These are phyloP conservation scores for Semnornis frantzii DNA, from an alignment of 2,113 vertebrate genomes.

Conservation along the genomic window DNA sequence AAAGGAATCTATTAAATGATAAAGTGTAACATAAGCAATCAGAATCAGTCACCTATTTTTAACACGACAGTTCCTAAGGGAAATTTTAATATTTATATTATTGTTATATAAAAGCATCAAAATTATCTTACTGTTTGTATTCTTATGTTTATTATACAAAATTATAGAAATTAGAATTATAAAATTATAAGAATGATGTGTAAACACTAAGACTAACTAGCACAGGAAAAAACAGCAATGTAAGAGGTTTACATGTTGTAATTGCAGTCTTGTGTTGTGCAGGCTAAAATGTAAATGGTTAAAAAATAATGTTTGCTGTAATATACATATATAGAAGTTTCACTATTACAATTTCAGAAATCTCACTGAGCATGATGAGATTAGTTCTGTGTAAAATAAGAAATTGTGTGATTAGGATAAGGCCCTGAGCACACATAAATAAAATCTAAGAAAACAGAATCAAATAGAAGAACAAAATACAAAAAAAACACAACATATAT, in stretches of 20 bases:
- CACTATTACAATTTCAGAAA: background rate
- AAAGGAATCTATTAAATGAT: background rate
- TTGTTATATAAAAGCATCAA: background rate
- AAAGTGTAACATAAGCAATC: fast-evolving
- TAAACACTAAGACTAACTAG: background rate
- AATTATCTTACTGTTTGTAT: background rate
- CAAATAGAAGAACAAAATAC: background rate
- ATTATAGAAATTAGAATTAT: too few relatives aligned
- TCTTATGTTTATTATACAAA: background rate
- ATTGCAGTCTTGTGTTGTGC: background rate
- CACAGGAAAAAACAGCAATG: background rate
- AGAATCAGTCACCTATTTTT: background rate
- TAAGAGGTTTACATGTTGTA: background rate
- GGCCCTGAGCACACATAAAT: background rate
- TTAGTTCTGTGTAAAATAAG: background rate
- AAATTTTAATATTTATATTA: background rate
- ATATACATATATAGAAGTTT: background rate
- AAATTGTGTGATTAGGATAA: background rate
- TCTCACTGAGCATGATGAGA: background rate
- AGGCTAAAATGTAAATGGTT: background rate
- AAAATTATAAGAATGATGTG: background rate
- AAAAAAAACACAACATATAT: background rate
- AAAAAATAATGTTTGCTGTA: background rate
- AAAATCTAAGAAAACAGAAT: background rate
- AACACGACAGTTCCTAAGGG: background rate